phyloP scores from a whole-genome alignment of 2,113 vertebrate genomes.

The Austrofundulus limnaeus region DNA sequence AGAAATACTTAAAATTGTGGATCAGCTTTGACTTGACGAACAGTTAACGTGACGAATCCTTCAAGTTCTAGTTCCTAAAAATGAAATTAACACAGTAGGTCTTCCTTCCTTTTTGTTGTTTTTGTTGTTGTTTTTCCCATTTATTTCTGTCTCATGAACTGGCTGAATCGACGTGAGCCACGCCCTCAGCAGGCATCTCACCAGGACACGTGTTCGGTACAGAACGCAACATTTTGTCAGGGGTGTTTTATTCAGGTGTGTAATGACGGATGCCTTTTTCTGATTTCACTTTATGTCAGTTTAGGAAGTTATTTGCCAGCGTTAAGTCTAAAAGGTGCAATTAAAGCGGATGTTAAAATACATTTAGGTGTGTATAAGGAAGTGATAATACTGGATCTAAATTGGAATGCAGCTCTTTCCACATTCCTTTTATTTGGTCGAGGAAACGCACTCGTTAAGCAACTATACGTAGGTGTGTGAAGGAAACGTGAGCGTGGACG shows the following conservation, averaged over 20 bases:
- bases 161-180: not conserved
- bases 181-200: not conserved
- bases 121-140: not conserved
- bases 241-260: not conserved
- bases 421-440: constrained; percentile 26
- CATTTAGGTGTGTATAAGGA: too few relatives aligned
- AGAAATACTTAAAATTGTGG: too few relatives aligned
- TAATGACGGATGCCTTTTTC: not conserved
- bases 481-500: constrained; percentile 22
- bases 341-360: too few relatives aligned
- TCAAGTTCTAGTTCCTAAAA: not conserved
- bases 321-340: too few relatives aligned
- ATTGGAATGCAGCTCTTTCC: constrained; percentile 4
- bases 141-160: not conserved
- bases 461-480: constrained; percentile 1
- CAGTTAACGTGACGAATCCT: not conserved
- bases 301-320: not conserved
- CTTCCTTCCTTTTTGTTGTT: not conserved
- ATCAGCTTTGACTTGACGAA: not conserved
- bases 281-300: not conserved
- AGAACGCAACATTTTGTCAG: not conserved
- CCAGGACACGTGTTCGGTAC: too few relatives aligned
- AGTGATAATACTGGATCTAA: constrained; percentile 2
- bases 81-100: not conserved
- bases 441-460: constrained; percentile 1